These are phyloP conservation scores for Dasypolia templi DNA, from an alignment of 2,888 invertebrate genomes.

Conservation along the genomic window DNA sequence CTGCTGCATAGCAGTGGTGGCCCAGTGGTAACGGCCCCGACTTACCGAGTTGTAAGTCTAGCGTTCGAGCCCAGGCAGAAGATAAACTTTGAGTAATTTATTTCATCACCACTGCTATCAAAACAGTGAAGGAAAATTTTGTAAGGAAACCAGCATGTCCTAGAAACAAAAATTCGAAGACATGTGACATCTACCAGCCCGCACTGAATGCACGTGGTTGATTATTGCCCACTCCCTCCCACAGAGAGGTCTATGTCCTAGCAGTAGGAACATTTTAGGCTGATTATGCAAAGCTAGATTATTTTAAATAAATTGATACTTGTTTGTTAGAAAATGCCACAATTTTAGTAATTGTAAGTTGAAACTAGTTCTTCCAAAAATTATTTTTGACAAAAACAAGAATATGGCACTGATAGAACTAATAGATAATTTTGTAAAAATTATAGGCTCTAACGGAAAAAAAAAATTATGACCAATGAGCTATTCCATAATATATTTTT, in stretches of 20 bases:
- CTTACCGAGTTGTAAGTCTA: not conserved
- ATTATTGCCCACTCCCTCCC: not conserved
- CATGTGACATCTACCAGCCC: not conserved
- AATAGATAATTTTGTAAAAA: not conserved
- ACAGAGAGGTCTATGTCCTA: not conserved
- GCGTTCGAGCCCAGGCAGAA: not conserved
- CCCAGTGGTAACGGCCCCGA: not conserved
- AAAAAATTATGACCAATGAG: not conserved
- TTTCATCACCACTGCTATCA: not conserved
- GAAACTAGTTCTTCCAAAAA: not conserved
- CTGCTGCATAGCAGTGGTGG: not conserved
- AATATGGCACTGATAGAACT: not conserved
- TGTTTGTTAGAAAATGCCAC: not conserved
- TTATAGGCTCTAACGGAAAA: not conserved
- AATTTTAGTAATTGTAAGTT: not conserved
- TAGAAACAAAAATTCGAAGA: not conserved
- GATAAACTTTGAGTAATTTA: too few species aligned
- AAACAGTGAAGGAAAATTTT: not conserved
- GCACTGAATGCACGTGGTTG: not conserved
- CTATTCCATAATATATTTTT: not conserved
- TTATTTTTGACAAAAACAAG: not conserved
- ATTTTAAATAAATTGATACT: not conserved
- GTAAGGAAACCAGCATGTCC: not conserved
- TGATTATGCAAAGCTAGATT: not conserved
- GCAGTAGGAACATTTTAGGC: not conserved